These are phyloP conservation scores for Gorsachius magnificus DNA, from an alignment of 2,797 vertebrate species.

Conservation along the genomic window DNA sequence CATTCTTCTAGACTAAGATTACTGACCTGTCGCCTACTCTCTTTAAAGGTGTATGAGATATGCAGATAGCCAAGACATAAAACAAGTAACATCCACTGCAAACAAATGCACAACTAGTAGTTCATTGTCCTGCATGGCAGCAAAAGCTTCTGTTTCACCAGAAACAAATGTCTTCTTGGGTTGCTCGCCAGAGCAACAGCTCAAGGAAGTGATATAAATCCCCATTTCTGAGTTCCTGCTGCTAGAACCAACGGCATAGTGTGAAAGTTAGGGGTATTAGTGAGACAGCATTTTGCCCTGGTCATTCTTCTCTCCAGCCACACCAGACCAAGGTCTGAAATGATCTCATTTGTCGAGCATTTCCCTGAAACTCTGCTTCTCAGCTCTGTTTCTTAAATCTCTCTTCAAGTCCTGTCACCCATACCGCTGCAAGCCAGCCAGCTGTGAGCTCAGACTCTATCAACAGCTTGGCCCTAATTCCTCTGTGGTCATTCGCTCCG, in stretches of 20 bases:
- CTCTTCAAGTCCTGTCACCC: neutral
- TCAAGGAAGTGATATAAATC: neutral
- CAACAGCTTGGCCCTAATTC: neutral
- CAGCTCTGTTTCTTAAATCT: neutral
- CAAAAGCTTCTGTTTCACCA: neutral
- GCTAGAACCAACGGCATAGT: neutral
- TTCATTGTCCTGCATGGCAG: neutral
- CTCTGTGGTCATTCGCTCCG: neutral
- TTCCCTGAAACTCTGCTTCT: neutral
- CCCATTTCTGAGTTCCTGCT: neutral
- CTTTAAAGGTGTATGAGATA: neutral
- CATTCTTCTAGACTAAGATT: neutral
- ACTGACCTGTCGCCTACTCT: neutral
- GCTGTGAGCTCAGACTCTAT: neutral
- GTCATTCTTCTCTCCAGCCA: neutral
- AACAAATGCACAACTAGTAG: neutral
- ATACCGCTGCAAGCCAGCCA: neutral
- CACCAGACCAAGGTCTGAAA: neutral
- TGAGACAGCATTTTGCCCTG: neutral
- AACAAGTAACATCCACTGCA: neutral
- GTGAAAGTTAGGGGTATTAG: neutral
- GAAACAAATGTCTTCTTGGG: neutral
- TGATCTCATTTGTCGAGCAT: neutral
- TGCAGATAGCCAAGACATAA: neutral
- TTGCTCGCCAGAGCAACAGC: neutral